Percentiles rank a stretch among this genome's conserved stretches.
These are phyloP conservation scores for Drosophila kuntzei DNA, from an alignment of 2,888 invertebrate species.

Conservation along the genomic window DNA sequence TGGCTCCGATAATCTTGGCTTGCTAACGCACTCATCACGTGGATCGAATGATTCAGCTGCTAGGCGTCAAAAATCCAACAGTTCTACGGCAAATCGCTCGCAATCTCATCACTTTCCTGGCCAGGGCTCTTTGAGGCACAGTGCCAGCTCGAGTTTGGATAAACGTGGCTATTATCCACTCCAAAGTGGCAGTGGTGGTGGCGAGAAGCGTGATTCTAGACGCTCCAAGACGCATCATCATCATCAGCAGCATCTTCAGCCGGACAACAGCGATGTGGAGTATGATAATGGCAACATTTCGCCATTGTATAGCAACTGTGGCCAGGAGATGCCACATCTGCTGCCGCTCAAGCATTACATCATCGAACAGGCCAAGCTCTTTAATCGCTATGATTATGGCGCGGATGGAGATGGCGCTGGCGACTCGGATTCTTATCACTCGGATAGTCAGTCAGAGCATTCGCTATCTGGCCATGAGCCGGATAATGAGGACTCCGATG, in stretches of 20 bases:
- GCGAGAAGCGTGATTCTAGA: constrained; percentile 75
- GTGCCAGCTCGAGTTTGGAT: constrained; percentile 80
- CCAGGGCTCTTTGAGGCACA: constrained; percentile 73
- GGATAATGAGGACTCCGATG: constrained; percentile 91
- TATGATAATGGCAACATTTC: constrained; percentile 88
- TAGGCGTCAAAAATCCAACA: constrained; percentile 68
- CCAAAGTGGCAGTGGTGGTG: constrained; percentile 38
- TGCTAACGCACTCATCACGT: constrained; percentile 82
- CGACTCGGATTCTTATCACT: constrained; percentile 92
- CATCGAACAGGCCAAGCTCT: constrained; percentile 91
- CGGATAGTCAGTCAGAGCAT: constrained; percentile 90
- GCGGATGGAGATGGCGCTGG: constrained; percentile 85
- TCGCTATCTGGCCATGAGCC: constrained; percentile 90
- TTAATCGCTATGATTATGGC: constrained; percentile 89
- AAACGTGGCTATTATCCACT: constrained; percentile 69
- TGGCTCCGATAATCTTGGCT: constrained; percentile 81
- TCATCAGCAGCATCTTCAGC: constrained; percentile 73
- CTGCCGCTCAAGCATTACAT: constrained; percentile 95
- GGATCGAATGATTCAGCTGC: constrained; percentile 81
- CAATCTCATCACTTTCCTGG: constrained; percentile 62
- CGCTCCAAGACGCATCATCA: constrained; percentile 68
- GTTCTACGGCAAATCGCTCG: constrained; percentile 70
- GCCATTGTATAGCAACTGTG: constrained; percentile 91
- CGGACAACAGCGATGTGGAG: constrained; percentile 86
- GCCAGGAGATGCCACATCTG: constrained; percentile 90